Base-by-base conservation (phyloP, 2,888 invertebrate species). In the Cordilura impudica region DNA sequence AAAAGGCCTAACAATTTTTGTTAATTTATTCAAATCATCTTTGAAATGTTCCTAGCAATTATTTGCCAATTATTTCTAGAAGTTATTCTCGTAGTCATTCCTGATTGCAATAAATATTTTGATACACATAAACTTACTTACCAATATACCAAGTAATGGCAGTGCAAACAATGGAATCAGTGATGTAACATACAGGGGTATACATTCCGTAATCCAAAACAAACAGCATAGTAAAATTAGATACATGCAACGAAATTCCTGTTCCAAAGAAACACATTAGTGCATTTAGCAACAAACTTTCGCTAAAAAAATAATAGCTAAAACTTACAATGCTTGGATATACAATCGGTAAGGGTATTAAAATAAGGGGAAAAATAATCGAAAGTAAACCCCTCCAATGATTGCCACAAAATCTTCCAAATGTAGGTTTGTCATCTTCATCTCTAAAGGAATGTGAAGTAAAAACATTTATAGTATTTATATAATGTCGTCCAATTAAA, bases 151-250 rank as follows among this genome's bases (percentile, higher is more conserved):
- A 92, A 96, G 91, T 2, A 95, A 90, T 0, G 96, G 96, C 87
- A 95, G 95, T 0, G 95, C 90, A 0, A 95, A 91, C 80, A 96
- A 93, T 0, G 96, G 96, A 70, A 96, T 91, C 87, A 96, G 92
- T 0, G 95, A 94, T 0, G 96, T 95, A 3, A 95, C 93, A 0
- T 95, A 94, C 12, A 95, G 88, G 0, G 96, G 96, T 0, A 96
- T 89, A 0, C 93, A 93, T 86, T 95, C 95, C 54, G 94, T 91
- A 82, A 95, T 94, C 95, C 95, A 95, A 87, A 91, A 95, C 43
- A 93, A 90, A 0, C 95, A 94, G 95, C 96, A 95, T 78, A 95
- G 89, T 0, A 93, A 87, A 0, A 96, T 94, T n/a, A 95, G 93
- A 87, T 94, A 96, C 85, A 94, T 92, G 85, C 95, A 95, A 90